Conservation (phyloP, 2,797 vertebrate genomes). For the Garrulus glandarius region DNA sequence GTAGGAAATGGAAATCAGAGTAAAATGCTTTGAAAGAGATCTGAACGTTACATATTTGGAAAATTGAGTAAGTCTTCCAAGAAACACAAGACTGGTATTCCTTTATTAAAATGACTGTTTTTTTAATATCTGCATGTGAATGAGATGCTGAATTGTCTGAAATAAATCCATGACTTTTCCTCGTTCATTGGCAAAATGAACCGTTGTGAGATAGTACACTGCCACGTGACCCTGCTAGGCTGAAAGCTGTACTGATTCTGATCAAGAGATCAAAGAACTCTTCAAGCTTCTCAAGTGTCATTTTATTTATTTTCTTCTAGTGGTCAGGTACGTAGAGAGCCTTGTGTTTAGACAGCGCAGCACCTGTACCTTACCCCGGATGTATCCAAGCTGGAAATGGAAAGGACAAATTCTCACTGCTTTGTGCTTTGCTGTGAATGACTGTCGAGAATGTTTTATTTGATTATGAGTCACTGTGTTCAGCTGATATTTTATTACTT, state of each 20-base stretch:
- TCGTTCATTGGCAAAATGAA: not conserved
- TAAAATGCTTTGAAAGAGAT: not conserved
- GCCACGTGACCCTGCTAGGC: not conserved
- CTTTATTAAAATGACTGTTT: not conserved
- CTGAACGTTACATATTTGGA: not conserved
- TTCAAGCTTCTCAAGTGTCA: not conserved
- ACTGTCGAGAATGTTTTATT: not conserved
- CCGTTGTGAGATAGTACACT: not conserved
- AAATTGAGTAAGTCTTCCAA: constrained; percentile 25
- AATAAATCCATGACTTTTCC: not conserved
- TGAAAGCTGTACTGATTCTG: not conserved
- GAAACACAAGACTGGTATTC: not conserved
- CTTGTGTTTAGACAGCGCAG: not conserved
- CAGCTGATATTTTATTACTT: not conserved
- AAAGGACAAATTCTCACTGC: not conserved
- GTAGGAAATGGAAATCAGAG: not conserved
- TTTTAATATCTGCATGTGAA: not conserved
- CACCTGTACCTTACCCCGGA: not conserved
- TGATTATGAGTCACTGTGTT: not conserved
- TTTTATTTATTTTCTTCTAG: not conserved
- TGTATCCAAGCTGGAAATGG: not conserved
- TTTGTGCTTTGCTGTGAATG: not conserved
- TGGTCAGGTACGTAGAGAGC: not conserved
- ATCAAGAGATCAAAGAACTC: not conserved
- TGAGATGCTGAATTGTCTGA: not conserved